phyloP scores from a whole-genome alignment of 1,140 invertebrate species.

The Chelonus insularis region DNA sequence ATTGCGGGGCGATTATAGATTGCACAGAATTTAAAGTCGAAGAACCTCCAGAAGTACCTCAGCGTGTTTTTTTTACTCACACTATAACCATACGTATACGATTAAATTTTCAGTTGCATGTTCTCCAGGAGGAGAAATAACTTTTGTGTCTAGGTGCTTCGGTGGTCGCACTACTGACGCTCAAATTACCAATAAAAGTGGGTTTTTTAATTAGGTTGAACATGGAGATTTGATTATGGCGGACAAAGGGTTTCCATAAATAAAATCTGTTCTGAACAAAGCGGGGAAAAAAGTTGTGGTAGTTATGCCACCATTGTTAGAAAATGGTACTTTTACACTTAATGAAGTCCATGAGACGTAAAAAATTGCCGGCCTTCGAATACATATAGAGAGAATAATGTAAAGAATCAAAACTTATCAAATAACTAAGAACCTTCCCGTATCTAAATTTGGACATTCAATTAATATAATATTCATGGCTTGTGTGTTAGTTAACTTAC shows the following conservation, averaged over 20 bases:
- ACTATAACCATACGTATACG: slow-evolving; percentile 12
- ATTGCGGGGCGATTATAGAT: slow-evolving; percentile 50
- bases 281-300: slow-evolving; percentile 18
- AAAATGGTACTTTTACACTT: slow-evolving; percentile 31
- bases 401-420: slow-evolving; percentile 33
- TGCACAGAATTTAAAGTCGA: slow-evolving; percentile 39
- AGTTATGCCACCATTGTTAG: slow-evolving; percentile 35
- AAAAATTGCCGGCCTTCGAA: slow-evolving; percentile 36
- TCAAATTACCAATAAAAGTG: slow-evolving; percentile 24
- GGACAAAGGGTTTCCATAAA: slow-evolving; percentile 39
- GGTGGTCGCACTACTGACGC: slow-evolving; percentile 14
- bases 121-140: slow-evolving; percentile 9
- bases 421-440: slow-evolving; percentile 23
- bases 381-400: slow-evolving; percentile 42
- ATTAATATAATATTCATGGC: slow-evolving; percentile 30
- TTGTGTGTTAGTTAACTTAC: slow-evolving; percentile 32
- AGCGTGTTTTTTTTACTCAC: slow-evolving; percentile 25
- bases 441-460: too few species aligned
- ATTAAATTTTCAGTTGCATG: slow-evolving; percentile 14
- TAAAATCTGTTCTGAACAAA: slow-evolving; percentile 7
- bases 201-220: slow-evolving; percentile 37
- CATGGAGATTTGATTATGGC: slow-evolving; percentile 39
- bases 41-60: too few species aligned
- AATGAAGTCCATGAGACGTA: slow-evolving; percentile 35
- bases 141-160: slow-evolving; percentile 8